These are phyloP conservation scores for Vireo altiloquus DNA, from an alignment of 2,113 vertebrate genomes.

Conservation along the genomic window DNA sequence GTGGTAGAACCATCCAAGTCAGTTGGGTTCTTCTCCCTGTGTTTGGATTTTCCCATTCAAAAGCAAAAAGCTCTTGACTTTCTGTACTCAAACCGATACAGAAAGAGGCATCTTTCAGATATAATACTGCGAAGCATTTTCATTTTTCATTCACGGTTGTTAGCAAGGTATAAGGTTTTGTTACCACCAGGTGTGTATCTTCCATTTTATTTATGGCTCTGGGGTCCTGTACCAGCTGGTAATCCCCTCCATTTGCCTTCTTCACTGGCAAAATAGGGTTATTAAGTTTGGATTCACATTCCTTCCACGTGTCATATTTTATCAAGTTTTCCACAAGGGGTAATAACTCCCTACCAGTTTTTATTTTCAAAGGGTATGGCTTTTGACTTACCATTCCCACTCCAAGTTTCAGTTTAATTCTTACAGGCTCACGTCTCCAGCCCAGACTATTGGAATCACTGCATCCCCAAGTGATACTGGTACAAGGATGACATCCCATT, in stretches of 20 bases:
- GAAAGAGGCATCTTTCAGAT: neutral
- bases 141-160: neutral
- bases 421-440: neutral
- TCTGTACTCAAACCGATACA: neutral
- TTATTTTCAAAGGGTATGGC: neutral
- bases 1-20: neutral
- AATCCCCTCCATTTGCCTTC: neutral
- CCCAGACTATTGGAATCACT: fast-evolving
- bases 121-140: neutral
- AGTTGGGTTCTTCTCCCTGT: neutral
- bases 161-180: neutral
- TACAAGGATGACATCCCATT: neutral
- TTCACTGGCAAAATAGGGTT: neutral
- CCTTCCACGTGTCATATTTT: neutral
- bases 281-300: neutral
- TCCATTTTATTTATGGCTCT: neutral
- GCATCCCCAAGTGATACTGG: neutral
- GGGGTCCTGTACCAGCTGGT: neutral
- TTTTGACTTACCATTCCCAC: neutral
- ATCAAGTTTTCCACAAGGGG: neutral
- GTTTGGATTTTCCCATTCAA: neutral
- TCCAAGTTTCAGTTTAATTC: neutral
- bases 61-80: neutral
- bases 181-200: fast-evolving
- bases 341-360: neutral